Evolutionary conservation across 2,113 vertebrate species (phyloP).

Genomic region (Agelaius tricolor): DNA sequence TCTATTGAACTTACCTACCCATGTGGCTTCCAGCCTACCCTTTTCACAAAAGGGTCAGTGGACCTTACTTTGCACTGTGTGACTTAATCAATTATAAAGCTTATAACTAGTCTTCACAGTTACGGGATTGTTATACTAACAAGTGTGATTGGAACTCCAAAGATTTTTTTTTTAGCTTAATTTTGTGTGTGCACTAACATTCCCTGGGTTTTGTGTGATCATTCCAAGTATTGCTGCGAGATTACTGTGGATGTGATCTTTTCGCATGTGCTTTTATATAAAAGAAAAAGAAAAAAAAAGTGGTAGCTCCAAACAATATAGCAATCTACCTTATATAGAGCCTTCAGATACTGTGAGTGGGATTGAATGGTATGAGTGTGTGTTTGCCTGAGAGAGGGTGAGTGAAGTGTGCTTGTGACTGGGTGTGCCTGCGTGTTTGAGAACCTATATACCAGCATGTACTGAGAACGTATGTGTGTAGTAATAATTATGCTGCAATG

Average conservation of each 20-base stretch:
- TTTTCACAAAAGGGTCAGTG: conserved; percentile 81
- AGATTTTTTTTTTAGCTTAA: conserved; percentile 83
- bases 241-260: conserved; percentile 85
- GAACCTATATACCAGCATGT: conserved; percentile 84
- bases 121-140: conserved; percentile 85
- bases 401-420: not conserved
- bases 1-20: conserved; percentile 77
- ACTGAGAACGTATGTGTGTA: conserved; percentile 81
- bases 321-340: conserved; percentile 88
- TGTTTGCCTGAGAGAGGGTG: conserved; percentile 56
- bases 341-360: conserved; percentile 89
- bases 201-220: conserved; percentile 88
- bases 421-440: conserved; percentile 52
- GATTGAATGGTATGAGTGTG: conserved; percentile 53
- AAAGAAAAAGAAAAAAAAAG: conserved; percentile 57
- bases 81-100: conserved; percentile 84
- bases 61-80: conserved; percentile 88
- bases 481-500: conserved; percentile 87
- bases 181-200: conserved; percentile 88
- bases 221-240: conserved; percentile 84
- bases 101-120: conserved; percentile 84
- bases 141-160: conserved; percentile 90
- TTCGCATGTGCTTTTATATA: conserved; percentile 86
- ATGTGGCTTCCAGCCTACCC: conserved; percentile 82
- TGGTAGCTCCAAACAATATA: conserved; percentile 83